phyloP scores from a whole-genome alignment of 2,888 invertebrate species.

The Eucriotettix oculatus region DNA sequence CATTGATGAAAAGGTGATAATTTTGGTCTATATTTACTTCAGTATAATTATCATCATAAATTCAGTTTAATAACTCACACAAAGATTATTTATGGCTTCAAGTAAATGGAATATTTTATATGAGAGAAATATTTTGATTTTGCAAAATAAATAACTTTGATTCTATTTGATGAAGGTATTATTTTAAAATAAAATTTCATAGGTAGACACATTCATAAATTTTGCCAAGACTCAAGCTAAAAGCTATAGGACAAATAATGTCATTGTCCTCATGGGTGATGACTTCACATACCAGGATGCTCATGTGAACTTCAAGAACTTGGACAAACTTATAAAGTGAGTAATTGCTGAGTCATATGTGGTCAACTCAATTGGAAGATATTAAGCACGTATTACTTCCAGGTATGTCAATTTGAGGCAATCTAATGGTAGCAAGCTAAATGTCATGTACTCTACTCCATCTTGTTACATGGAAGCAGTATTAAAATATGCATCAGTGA shows the following conservation, averaged over 20 bases:
- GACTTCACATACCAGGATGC: constrained; percentile 45
- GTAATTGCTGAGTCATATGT: neutral
- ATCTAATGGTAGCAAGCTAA: constrained; percentile 42
- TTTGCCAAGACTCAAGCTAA: constrained; percentile 21
- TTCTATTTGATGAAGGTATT: neutral
- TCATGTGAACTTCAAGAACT: constrained; percentile 31
- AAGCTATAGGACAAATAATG: constrained; percentile 34
- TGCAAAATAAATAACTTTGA: neutral
- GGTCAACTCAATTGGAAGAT: too few relatives aligned
- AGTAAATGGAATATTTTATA: too few relatives aligned
- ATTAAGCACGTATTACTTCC: too few relatives aligned
- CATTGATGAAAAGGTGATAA: constrained; percentile 47
- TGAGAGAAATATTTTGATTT: neutral
- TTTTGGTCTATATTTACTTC: neutral
- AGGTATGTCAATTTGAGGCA: constrained; percentile 46
- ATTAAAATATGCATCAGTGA: constrained; percentile 30
- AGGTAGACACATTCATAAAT: constrained; percentile 21
- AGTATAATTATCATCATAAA: neutral
- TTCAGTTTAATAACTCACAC: neutral
- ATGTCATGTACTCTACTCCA: constrained; percentile 72
- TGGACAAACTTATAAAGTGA: constrained; percentile 27
- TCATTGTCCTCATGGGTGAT: constrained; percentile 46
- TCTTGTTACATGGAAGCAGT: constrained; percentile 70
- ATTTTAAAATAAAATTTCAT: neutral
- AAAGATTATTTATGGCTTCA: too few relatives aligned